Evolutionary conservation across 2,113 vertebrate species (phyloP), one percentile per base, ranked within the genome.

Genomic region (Lichenostomus cassidix): DNA sequence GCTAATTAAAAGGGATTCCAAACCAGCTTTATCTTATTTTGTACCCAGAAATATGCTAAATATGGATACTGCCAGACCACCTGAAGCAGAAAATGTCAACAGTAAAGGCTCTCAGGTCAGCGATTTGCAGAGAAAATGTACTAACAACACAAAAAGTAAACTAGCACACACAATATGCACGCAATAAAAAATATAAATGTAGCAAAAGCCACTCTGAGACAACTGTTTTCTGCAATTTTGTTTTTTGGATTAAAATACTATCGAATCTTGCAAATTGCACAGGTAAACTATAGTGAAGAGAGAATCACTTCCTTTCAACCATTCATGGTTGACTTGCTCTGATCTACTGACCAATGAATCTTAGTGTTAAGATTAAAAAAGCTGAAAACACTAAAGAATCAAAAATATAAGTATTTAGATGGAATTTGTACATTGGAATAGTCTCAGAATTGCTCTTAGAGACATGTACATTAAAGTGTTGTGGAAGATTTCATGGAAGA

Each of bases 91-190:
- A 16, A 86, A 67, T 41, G 27, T 62, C 19, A 59, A 42, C 3
- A 2, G 9, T 56, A 80, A 89, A 76, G 55, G 12, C 27, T 83
- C 23, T 80, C 20, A 35, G 27, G 71, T 76, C 58, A 89, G 10
- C 4, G 18, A 2, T 60, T 83, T 59, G 19, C 28, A 42, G 39
- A 19, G 23, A 78, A 91, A 71, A n/a, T 47, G 6, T 21, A 46
- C 9, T 39, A 68, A 39, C 5, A 46, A 33, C 78, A 37, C 3
- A 49, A 69, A 71, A 92, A 74, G 46, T 17, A 76, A 75, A 7
- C 11, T 25, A 46, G 2, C 5, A 35, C 15, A 23, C 14, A 25
- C 0, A 0, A 49, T 58, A 42, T 23, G 7, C 2, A 21, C 14
- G 13, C 18, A 42, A 76, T 55, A 58, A 70, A 77, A 68, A 69